These are phyloP conservation scores for Liposcelis brunnea DNA, from an alignment of 2,888 invertebrate species.

Conservation along the genomic window DNA sequence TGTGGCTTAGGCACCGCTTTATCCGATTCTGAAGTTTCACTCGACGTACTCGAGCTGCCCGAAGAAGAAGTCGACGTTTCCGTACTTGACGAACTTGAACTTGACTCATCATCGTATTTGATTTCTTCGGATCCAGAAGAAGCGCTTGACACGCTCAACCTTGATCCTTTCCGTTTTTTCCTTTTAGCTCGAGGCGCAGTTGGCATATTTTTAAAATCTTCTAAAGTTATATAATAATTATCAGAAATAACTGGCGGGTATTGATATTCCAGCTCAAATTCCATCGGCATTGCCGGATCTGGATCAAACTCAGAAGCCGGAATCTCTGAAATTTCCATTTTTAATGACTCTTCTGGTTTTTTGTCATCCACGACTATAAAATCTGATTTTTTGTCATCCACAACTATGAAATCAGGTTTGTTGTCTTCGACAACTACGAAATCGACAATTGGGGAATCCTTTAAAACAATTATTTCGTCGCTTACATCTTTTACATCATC, in stretches of 20 bases:
- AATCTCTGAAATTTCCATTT: too few relatives aligned
- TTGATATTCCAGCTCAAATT: too few relatives aligned
- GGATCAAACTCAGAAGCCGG: too few relatives aligned
- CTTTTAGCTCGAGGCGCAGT: not conserved
- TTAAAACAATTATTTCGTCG: conserved; percentile 13
- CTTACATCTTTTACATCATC: conserved; percentile 17
- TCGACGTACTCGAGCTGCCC: too few relatives aligned
- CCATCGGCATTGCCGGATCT: too few relatives aligned
- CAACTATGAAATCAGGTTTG: too few relatives aligned
- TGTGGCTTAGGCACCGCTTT: not conserved
- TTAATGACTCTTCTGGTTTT: too few relatives aligned
- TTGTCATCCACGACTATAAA: too few relatives aligned
- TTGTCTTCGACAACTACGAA: too few relatives aligned
- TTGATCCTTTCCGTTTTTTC: not conserved
- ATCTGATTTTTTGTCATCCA: too few relatives aligned
- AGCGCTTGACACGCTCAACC: not conserved
- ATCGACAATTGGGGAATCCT: conserved; percentile 14
- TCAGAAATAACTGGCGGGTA: not conserved
- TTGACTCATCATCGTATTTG: not conserved
- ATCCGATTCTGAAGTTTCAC: too few relatives aligned
- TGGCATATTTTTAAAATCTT: not conserved
- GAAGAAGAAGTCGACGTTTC: conserved; percentile 8
- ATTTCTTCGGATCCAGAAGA: too few relatives aligned
- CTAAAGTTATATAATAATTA: conserved; percentile 4
- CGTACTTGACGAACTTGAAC: conserved; percentile 10